phyloP scores from a whole-genome alignment of 2,113 vertebrate species.

The Toxotes chatareus region DNA sequence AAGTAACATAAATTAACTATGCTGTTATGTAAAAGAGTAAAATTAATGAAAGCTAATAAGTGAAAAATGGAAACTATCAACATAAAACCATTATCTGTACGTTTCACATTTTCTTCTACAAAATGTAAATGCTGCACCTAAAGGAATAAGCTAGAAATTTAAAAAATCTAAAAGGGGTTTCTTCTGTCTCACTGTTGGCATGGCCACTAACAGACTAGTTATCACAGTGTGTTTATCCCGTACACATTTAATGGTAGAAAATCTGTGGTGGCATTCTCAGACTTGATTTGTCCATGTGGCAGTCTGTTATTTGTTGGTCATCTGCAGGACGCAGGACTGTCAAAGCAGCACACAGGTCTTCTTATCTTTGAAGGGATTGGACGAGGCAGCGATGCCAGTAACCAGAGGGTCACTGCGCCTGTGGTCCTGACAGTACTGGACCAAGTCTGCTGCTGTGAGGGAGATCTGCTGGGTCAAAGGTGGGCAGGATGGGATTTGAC shows the following conservation, averaged over 20 bases:
- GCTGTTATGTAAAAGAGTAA: neutral
- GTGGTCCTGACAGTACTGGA: constrained; percentile 87
- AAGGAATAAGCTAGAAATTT: no score
- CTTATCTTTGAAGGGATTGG: constrained; percentile 90
- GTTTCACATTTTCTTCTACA: neutral
- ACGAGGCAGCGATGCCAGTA: constrained; percentile 84
- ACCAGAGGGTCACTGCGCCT: constrained; percentile 86
- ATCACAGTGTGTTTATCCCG: neutral
- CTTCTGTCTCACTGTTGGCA: neutral
- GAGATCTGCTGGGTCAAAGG: constrained; percentile 82
- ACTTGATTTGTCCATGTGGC: neutral
- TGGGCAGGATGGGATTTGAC: neutral
- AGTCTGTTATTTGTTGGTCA: no score
- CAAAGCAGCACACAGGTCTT: constrained; percentile 85
- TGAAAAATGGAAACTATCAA: no score
- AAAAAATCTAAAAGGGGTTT: no score
- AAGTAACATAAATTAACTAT: neutral
- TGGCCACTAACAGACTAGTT: neutral
- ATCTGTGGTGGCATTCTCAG: no score
- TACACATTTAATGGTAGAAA: neutral
- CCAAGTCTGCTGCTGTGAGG: constrained; percentile 84
- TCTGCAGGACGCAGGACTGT: constrained; percentile 1
- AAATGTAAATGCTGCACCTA: no score
- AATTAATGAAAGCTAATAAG: no score
- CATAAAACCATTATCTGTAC: neutral